Conservation (phyloP, 2,888 invertebrate species). For the Ceraclea dissimilis region DNA sequence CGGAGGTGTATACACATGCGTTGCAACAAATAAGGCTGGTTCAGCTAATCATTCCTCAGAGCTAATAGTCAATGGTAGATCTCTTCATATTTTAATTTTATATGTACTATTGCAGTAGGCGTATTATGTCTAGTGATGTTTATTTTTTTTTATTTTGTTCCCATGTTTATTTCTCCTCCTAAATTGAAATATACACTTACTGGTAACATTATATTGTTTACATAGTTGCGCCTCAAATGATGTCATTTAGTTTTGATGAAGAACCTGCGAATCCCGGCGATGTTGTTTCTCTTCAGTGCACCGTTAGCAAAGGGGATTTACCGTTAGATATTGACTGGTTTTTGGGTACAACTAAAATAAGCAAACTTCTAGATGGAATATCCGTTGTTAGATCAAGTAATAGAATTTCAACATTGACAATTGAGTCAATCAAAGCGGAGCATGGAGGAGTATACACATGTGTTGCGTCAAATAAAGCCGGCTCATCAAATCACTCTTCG, state of each 20-base stretch:
- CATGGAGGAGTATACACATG: conserved; percentile 53
- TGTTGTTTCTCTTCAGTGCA: conserved; percentile 61
- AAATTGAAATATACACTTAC: conserved; percentile 18
- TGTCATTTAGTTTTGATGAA: conserved; percentile 69
- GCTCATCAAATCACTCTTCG: conserved; percentile 39
- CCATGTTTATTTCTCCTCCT: neutral
- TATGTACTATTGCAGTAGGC: neutral
- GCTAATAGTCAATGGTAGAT: conserved; percentile 42
- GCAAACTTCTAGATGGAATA: conserved; percentile 40
- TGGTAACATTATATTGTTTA: conserved; percentile 43
- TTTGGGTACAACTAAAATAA: conserved; percentile 51
- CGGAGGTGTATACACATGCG: conserved; percentile 55
- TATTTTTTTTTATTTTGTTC: conserved; percentile 1
- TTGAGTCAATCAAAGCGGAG: conserved; percentile 47
- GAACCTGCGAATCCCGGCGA: conserved; percentile 65
- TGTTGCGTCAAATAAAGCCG: conserved; percentile 42
- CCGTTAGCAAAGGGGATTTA: conserved; percentile 62
- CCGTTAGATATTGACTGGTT: conserved; percentile 63
- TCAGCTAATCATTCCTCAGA: conserved; percentile 44
- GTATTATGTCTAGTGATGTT: neutral
- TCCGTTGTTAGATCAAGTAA: conserved; percentile 39
- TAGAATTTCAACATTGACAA: conserved; percentile 45
- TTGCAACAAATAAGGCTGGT: conserved; percentile 55
- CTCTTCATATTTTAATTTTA: neutral
- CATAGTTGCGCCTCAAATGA: conserved; percentile 71